Conservation (phyloP, 2,113 vertebrate species). For the Salvator merianae region DNA sequence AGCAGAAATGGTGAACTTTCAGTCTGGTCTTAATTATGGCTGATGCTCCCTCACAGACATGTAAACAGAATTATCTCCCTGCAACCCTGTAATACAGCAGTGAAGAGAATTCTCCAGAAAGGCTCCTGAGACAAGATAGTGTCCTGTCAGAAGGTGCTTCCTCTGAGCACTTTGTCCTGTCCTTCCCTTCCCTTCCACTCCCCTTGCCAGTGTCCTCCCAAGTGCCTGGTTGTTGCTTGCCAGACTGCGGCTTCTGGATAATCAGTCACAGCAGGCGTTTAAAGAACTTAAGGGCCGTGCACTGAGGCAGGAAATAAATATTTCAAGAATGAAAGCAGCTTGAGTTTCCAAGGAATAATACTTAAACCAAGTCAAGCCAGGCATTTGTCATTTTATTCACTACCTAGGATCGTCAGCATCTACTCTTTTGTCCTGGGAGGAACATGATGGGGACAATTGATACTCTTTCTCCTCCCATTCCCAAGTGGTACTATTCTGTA, state of each 20-base stretch:
- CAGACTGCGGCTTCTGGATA: not conserved
- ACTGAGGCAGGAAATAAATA: not conserved
- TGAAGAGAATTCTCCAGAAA: not conserved
- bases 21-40: not conserved
- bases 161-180: not conserved
- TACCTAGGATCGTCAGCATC: not conserved
- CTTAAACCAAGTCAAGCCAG: not conserved
- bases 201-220: not conserved
- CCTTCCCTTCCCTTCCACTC: not conserved
- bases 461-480: not conserved
- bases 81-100: too few species aligned
- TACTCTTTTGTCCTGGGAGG: not conserved
- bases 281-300: not conserved
- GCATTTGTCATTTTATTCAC: not conserved
- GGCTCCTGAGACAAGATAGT: too few species aligned
- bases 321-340: not conserved
- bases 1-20: not conserved
- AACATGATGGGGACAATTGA: not conserved
- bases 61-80: too few species aligned
- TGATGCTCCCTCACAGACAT: not conserved
- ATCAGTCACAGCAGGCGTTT: not conserved
- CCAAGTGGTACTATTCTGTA: not conserved
- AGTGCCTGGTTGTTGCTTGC: not conserved
- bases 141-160: too few species aligned
- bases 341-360: not conserved